Base-by-base conservation (phyloP, 2,888 invertebrate species). In the Lithophane socia region DNA sequence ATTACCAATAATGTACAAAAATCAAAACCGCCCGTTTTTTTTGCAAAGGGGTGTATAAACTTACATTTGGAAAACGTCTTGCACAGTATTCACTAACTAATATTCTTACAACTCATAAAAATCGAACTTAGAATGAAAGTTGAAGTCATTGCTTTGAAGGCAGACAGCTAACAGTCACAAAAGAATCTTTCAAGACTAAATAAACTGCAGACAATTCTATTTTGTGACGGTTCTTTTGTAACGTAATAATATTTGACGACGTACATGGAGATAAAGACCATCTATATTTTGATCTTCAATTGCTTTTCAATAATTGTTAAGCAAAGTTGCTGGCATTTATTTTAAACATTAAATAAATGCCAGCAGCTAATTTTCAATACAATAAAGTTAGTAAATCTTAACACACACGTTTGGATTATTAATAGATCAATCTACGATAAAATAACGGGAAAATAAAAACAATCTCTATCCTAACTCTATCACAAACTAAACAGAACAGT, bases 191-290 rank as follows among this genome's bases (percentile, higher is more conserved):
- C 49, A 29, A 77, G 63, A 77, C 58, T 58, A 77, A 49, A 64
- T 58, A 54, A 52, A 78, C 29, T 71, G 49, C 70, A 77, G 64
- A 77, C 49, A 29, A 70, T 64, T 77, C 24, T 70, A 64, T 77
- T 77, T 54, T 37, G 21, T 56, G 63, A n/a, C n/a, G 29, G 12
- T 49, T 42, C 13, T n/a, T 64, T 24, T 70, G 24, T 56, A 2
- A 24, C 56, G 64, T 69, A 29, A 44, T 56, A 37, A 75, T 49
- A 29, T 70, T 77, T 70, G 49, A 49, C 13, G 71, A 58, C 49
- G 49, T 44, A 49, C 58, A 58, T 71, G 64, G 21, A 78, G 4
- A 78, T 52, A 77, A 52, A 49, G 56, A 77, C 70, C 13, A 49
- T 44, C 49, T 77, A 42, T 70, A 58, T 69, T 56, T 56, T 44